Percentiles rank a stretch among this genome's conserved stretches.
Conservation (phyloP, 2,113 vertebrate genomes). For the Otus sunia region DNA sequence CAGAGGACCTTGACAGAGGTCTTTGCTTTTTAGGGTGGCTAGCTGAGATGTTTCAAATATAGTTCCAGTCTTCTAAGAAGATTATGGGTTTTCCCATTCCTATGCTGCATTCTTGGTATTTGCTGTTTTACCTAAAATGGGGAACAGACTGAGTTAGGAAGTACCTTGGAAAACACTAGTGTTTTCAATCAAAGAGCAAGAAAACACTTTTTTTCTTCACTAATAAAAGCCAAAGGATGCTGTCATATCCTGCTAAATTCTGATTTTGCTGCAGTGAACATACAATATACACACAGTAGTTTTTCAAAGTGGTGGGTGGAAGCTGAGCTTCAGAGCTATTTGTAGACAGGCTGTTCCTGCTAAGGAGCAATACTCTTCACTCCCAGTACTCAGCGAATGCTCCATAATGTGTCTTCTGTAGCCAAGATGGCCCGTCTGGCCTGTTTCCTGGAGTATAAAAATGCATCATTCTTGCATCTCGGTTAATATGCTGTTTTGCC, state of each 20-base stretch:
- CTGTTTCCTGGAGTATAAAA: neutral
- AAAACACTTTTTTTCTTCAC: neutral
- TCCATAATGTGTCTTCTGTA: neutral
- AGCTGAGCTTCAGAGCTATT: neutral
- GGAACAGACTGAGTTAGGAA: neutral
- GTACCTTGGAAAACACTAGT: neutral
- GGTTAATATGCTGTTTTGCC: neutral
- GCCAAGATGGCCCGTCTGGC: neutral
- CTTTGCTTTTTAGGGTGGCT: neutral
- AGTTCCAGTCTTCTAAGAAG: neutral
- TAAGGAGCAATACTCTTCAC: neutral
- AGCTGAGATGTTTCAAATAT: neutral
- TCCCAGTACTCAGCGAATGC: neutral
- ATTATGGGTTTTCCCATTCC: neutral
- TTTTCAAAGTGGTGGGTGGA: neutral
- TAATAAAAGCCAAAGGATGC: neutral
- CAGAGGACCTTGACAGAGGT: neutral
- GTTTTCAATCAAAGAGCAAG: neutral
- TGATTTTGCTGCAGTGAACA: neutral
- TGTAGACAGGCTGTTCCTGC: neutral
- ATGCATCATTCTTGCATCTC: neutral
- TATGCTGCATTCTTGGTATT: neutral
- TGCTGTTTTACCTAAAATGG: neutral
- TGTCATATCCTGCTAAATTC: neutral
- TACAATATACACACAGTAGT: neutral